Evolutionary conservation across 2,888 invertebrate species (phyloP).

Genomic region (Sympetrum striolatum): DNA sequence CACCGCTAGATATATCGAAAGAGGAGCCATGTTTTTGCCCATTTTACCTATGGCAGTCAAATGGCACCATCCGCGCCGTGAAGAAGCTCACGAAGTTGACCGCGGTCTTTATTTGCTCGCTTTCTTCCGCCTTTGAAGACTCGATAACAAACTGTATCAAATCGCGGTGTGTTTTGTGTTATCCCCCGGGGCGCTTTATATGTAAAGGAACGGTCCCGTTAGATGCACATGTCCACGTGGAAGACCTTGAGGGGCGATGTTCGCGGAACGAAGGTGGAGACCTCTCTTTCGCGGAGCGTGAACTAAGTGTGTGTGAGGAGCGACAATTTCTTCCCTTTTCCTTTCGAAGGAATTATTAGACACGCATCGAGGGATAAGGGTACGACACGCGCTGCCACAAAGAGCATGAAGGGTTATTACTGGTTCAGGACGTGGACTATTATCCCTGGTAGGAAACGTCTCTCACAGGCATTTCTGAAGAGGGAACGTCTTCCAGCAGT

Average conservation of each 20-base stretch:
- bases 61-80: no score
- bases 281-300: background rate
- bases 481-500: background rate
- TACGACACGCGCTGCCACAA: background rate
- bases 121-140: background rate
- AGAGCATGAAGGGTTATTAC: background rate
- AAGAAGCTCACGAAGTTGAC: no score
- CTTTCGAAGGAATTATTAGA: background rate
- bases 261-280: background rate
- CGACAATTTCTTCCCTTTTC: background rate
- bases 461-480: background rate
- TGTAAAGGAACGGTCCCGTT: background rate
- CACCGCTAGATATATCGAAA: background rate
- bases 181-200: background rate
- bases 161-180: background rate
- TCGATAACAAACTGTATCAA: background rate
- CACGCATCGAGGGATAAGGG: background rate
- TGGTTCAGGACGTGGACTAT: background rate
- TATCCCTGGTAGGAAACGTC: background rate
- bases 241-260: background rate
- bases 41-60: no score
- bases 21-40: no score
- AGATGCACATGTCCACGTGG: background rate
- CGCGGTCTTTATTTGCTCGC: background rate
- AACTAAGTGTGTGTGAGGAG: background rate